A percentile compares a stretch with the other conserved stretches of the same genome.
phyloP scores from a whole-genome alignment of 2,113 vertebrate genomes.

The Brachypodius melanocephalos region DNA sequence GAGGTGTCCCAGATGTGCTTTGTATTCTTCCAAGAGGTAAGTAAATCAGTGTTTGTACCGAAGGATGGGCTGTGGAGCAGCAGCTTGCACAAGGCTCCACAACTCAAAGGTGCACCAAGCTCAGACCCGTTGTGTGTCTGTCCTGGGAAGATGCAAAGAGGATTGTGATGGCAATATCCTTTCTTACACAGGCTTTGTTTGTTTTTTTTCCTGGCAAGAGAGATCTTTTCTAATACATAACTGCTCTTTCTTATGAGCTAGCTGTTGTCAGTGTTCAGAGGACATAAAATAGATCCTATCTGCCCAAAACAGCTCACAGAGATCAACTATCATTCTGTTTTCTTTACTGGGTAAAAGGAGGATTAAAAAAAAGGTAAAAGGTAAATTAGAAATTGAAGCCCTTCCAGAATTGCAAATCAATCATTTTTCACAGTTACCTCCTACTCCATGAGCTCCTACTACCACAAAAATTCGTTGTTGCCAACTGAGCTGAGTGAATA shows the following conservation, averaged over 20 bases:
- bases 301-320: not conserved
- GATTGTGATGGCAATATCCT: not conserved
- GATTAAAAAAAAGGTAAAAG: too few relatives aligned
- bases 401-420: slow-evolving; percentile 51
- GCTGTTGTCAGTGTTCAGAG: not conserved
- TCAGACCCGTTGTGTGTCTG: not conserved
- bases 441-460: slow-evolving; percentile 31
- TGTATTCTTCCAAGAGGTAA: not conserved
- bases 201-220: not conserved
- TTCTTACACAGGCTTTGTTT: not conserved
- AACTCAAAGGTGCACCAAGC: not conserved
- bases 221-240: not conserved
- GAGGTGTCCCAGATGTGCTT: not conserved
- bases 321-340: slow-evolving; percentile 4
- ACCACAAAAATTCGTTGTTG: slow-evolving; percentile 29
- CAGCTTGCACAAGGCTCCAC: not conserved
- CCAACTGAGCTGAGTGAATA: slow-evolving; percentile 6
- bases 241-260: not conserved
- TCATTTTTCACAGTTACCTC: slow-evolving; percentile 39
- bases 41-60: fast-evolving
- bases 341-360: slow-evolving; percentile 2
- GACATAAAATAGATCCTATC: not conserved
- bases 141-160: not conserved
- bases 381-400: slow-evolving; percentile 25
- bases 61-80: not conserved